Base-by-base conservation (phyloP, 2,113 vertebrate species). In the Scomber japonicus region DNA sequence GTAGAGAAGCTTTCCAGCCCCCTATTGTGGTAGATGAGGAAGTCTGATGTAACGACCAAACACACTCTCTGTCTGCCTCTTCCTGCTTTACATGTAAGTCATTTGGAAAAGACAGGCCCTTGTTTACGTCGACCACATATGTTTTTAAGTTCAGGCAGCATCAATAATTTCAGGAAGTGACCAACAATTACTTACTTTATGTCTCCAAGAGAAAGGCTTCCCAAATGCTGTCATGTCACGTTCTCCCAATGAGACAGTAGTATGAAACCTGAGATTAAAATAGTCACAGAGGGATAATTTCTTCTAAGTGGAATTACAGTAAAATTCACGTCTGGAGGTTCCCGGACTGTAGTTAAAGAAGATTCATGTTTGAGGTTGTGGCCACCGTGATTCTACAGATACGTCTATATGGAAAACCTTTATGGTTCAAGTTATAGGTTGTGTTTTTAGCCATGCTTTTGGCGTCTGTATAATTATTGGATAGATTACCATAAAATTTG, bases 11-110 rank as follows among this genome's bases (percentile, higher is more conserved):
- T 84, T 73, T 80, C 79, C 35, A 50, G 44, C 62, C 48, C 48
- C 84, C 35, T 64, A 71, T 87, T 89, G 89, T 88, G 84, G 83
- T 3, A 60, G 69, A 27, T 69, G 85, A 89, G 83, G 87, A 86
- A 78, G 78, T 73, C 55, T 84, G 78, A 87, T 71, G 76, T 83
- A 79, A 78, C 17, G 30, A 66, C 74, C 75, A 72, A 86, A 69
- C 46, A 46, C 85, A 24, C 53, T 61, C 56, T 9, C 3, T 15
- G 5, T 27, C 61, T 5, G 48, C 70, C 71, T 74, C 46, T 66
- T 69, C 67, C 80, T 56, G 66, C 60, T 71, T 83, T 70, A 71
- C 64, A 31, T 75, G 54, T 19, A 57, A 71, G 76, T 59, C 66
- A 45, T 49, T 31, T 50, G 51, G 44, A 27, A 78, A 78, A 53